Percentiles rank a stretch among this genome's conserved stretches.
These are phyloP conservation scores for Eupristina koningsbergeri DNA, from an alignment of 1,140 invertebrate species.

Conservation along the genomic window DNA sequence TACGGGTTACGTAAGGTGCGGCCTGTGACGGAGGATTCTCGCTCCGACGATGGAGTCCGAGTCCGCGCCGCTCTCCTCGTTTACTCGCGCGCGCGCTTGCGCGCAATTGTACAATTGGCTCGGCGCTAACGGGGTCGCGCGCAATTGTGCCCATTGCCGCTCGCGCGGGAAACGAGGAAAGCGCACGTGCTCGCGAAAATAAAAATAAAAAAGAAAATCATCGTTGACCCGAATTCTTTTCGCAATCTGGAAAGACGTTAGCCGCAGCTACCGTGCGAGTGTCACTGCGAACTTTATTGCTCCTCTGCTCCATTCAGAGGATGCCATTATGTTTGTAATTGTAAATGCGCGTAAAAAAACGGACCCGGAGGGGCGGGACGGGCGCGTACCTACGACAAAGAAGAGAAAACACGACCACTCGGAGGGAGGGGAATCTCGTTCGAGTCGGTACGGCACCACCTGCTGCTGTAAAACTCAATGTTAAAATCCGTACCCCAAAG, in stretches of 20 bases:
- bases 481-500: slow-evolving; percentile 13
- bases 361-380: not conserved
- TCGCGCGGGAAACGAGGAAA: no score
- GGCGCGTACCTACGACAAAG: not conserved
- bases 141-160: no score
- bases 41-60: no score
- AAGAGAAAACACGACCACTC: not conserved
- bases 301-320: not conserved
- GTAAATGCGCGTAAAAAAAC: not conserved
- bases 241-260: not conserved
- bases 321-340: not conserved
- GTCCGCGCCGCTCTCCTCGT: not conserved
- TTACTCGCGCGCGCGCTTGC: not conserved
- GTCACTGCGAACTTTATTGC: not conserved
- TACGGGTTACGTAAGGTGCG: not conserved
- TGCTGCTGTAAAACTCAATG: slow-evolving; percentile 16
- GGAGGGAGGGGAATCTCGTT: not conserved
- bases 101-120: no score
- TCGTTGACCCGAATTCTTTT: slow-evolving; percentile 10
- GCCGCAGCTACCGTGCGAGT: no score
- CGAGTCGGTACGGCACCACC: slow-evolving; percentile 3
- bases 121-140: slow-evolving; percentile 12
- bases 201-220: not conserved
- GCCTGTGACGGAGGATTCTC: not conserved
- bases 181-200: not conserved